Percentiles rank a stretch among this genome's conserved stretches.
Conservation (phyloP, 2,888 invertebrate genomes). For the Meganola albula region DNA sequence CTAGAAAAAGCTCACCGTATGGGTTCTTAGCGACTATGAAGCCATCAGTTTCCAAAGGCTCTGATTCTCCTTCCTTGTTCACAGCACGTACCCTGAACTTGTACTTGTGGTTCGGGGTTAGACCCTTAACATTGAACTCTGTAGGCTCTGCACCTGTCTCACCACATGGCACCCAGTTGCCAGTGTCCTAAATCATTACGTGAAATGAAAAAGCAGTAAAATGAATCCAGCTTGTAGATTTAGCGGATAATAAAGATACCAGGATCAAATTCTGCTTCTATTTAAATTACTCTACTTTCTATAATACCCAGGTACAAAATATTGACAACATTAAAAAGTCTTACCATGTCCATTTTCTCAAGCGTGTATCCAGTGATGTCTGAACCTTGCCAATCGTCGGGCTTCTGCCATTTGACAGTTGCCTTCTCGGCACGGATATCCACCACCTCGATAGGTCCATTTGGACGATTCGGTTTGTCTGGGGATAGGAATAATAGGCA, state of each 20-base stretch:
- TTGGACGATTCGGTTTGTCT: slow-evolving; percentile 90
- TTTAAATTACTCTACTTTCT: too few relatives aligned
- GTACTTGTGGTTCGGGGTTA: slow-evolving; percentile 97
- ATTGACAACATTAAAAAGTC: too few relatives aligned
- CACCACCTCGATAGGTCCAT: slow-evolving; percentile 90
- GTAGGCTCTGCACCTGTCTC: slow-evolving; percentile 91
- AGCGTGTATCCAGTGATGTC: slow-evolving; percentile 93
- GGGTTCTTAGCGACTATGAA: slow-evolving; percentile 96
- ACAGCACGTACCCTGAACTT: slow-evolving; percentile 98
- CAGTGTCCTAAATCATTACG: slow-evolving; percentile 88
- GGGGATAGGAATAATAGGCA: too few relatives aligned
- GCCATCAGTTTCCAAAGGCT: slow-evolving; percentile 93
- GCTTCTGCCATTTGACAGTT: slow-evolving; percentile 94
- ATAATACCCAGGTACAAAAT: too few relatives aligned
- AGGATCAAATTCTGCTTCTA: too few relatives aligned
- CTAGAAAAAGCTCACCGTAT: slow-evolving; percentile 92
- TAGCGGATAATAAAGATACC: too few relatives aligned
- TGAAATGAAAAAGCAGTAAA: too few relatives aligned
- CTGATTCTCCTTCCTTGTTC: slow-evolving; percentile 98
- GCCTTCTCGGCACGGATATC: slow-evolving; percentile 94
- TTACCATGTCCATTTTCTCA: slow-evolving; percentile 94
- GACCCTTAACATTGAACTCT: slow-evolving; percentile 89
- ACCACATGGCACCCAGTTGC: slow-evolving; percentile 97
- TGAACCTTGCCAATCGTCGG: slow-evolving; percentile 91
- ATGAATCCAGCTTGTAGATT: too few relatives aligned